phyloP scores from a whole-genome alignment of 2,797 vertebrate species.

The Champsocephalus gunnari region DNA sequence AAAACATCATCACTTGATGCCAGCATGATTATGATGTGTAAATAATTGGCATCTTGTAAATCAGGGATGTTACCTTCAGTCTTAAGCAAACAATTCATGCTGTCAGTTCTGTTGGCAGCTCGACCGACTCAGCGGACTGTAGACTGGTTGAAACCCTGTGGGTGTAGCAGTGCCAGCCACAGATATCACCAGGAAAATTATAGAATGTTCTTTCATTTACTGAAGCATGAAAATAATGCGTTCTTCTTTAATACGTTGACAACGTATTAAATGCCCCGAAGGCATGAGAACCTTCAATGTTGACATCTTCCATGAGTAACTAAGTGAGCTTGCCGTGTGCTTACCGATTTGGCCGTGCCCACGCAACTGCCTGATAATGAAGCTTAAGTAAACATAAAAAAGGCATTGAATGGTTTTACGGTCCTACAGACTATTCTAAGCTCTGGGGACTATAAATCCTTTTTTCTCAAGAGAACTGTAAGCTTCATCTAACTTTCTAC shows the following conservation, averaged over 20 bases:
- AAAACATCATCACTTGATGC: conserved; percentile 1
- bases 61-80: neutral
- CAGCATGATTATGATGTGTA: conserved; percentile 4
- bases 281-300: conserved; percentile 21
- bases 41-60: neutral
- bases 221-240: conserved; percentile 14
- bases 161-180: neutral
- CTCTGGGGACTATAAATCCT: neutral
- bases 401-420: conserved; percentile 45
- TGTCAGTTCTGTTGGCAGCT: conserved; percentile 20
- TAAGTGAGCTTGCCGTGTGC: conserved; percentile 28
- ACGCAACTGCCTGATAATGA: conserved; percentile 20
- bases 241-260: neutral
- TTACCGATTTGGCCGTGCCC: conserved; percentile 10
- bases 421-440: conserved; percentile 25
- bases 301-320: conserved; percentile 28
- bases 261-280: conserved; percentile 16
- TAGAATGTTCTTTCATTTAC: conserved; percentile 16
- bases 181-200: conserved; percentile 27
- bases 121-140: neutral
- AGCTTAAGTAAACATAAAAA: conserved; percentile 22
- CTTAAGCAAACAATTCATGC: neutral
- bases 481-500: neutral
- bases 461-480: conserved; percentile 9
- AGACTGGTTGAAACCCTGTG: conserved; percentile 17